Conservation (phyloP, 2,888 invertebrate species). For the Epistrophe eligans region DNA sequence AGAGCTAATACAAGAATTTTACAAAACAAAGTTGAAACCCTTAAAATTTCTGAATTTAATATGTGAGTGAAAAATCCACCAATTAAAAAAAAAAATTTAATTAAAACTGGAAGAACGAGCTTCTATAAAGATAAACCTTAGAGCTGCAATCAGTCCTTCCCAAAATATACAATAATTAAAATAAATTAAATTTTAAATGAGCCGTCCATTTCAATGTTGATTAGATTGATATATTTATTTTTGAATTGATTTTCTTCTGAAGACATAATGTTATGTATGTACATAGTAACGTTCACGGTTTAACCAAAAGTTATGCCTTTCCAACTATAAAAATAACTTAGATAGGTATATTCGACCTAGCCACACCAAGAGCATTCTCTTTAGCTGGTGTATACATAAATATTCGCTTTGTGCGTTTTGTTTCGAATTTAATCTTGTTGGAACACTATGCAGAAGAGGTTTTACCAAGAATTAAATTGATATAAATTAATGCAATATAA, state of each 20-base stretch:
- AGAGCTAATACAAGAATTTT: no score
- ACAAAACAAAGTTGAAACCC: no score
- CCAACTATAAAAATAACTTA: constrained; percentile 42
- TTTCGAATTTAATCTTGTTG: constrained; percentile 17
- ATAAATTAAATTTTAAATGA: neutral
- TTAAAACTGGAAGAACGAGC: no score
- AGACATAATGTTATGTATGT: neutral
- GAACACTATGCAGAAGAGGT: constrained; percentile 14
- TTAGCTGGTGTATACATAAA: neutral
- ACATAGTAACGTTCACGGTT: neutral
- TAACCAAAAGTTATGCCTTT: constrained; percentile 31
- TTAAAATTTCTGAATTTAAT: no score
- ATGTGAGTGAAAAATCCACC: no score
- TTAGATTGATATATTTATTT: neutral
- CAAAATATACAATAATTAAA: neutral
- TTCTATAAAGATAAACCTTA: neutral
- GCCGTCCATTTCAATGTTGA: neutral
- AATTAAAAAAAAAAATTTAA: no score
- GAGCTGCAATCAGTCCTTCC: neutral
- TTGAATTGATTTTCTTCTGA: neutral
- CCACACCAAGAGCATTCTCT: constrained; percentile 59
- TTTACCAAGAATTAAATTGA: constrained; percentile 39
- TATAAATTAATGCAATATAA: constrained; percentile 27
- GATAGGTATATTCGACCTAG: constrained; percentile 37
- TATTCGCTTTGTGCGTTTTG: neutral